phyloP scores from a whole-genome alignment of 2,888 invertebrate genomes.

The Nephrotoma flavescens region DNA sequence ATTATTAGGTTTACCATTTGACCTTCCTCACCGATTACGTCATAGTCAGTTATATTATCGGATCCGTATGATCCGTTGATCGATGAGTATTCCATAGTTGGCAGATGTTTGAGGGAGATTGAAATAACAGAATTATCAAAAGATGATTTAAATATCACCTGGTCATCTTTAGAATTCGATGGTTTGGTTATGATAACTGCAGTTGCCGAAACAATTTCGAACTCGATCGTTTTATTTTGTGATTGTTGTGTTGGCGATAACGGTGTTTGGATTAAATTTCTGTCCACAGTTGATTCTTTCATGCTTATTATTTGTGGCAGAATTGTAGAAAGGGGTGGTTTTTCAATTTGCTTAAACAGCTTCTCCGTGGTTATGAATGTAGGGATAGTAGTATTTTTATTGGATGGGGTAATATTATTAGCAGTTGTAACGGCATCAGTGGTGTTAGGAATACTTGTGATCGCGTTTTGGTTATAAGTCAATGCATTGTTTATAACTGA shows the following conservation, averaged over 20 bases:
- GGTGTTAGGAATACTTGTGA: neutral
- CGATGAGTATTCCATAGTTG: neutral
- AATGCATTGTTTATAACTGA: neutral
- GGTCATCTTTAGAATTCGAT: neutral
- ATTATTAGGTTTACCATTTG: neutral
- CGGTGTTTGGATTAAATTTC: neutral
- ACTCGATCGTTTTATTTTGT: neutral
- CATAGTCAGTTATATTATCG: neutral
- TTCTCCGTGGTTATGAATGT: neutral
- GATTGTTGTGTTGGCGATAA: slow-evolving; percentile 7
- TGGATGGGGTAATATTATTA: slow-evolving; percentile 23
- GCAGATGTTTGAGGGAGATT: slow-evolving; percentile 12
- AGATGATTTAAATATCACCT: neutral
- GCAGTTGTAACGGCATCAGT: slow-evolving; percentile 22
- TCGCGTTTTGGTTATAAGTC: neutral
- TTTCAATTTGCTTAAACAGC: neutral
- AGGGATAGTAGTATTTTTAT: neutral
- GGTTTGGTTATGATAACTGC: neutral
- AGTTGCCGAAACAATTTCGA: neutral
- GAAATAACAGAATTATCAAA: slow-evolving; percentile 7
- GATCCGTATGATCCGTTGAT: neutral
- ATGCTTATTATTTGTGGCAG: neutral
- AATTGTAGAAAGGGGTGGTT: neutral
- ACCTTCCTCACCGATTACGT: neutral
- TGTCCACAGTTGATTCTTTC: neutral